phyloP scores from a whole-genome alignment of 2,113 vertebrate genomes.

The Mobula birostris region DNA sequence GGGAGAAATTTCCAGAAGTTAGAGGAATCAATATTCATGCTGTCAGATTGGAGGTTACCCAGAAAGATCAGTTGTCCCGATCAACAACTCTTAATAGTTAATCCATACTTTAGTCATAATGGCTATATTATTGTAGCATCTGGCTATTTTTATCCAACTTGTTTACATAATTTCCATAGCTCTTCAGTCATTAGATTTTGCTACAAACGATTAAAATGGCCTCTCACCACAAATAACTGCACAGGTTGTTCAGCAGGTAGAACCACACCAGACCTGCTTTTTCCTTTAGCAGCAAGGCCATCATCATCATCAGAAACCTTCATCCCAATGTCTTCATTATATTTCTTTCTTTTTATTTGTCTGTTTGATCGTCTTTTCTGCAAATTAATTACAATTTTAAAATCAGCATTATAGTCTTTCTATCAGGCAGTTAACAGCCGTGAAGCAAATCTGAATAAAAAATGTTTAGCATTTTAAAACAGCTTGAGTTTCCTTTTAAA shows the following conservation, averaged over 20 bases:
- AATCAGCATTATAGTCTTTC: not conserved
- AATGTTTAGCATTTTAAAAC: not conserved
- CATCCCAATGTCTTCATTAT: slow-evolving; percentile 81
- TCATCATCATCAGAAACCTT: slow-evolving; percentile 85
- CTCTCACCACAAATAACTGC: slow-evolving; percentile 89
- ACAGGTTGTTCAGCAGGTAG: slow-evolving; percentile 67
- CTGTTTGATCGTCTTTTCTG: slow-evolving; percentile 97
- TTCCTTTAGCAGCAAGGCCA: slow-evolving; percentile 78
- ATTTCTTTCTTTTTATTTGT: slow-evolving; percentile 94
- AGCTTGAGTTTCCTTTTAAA: too few relatives aligned
- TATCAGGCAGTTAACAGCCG: not conserved
- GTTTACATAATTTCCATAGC: not conserved
- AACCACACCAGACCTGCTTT: slow-evolving; percentile 64
- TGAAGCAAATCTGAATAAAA: not conserved
- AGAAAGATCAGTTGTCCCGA: not conserved
- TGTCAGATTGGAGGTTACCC: too few relatives aligned
- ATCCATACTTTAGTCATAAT: not conserved
- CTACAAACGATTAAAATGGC: not conserved
- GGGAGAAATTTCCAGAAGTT: too few relatives aligned
- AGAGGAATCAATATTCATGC: too few relatives aligned
- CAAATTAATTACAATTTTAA: not conserved
- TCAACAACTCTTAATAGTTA: not conserved
- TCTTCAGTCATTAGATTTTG: not conserved
- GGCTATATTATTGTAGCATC: not conserved
- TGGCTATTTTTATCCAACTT: not conserved